Conservation (phyloP, 2,888 invertebrate species). For the Cyaniris semiargus region DNA sequence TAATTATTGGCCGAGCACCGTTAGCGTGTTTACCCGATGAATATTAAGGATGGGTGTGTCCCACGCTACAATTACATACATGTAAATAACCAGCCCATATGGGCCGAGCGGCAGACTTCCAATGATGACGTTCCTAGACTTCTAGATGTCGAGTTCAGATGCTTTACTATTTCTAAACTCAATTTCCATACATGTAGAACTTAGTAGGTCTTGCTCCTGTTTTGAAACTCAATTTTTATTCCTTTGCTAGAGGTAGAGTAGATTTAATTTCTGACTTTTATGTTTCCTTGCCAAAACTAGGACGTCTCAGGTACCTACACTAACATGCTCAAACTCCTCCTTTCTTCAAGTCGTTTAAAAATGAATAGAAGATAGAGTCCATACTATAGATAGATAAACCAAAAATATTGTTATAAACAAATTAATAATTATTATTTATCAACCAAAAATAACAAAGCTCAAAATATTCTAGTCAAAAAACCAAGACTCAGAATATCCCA, state of each 20-base stretch:
- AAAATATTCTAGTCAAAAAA: neutral
- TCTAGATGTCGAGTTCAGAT: neutral
- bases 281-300: neutral
- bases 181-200: neutral
- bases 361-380: neutral
- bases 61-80: conserved; percentile 32
- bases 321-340: neutral
- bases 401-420: too few relatives aligned
- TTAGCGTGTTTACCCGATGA: conserved; percentile 57
- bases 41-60: conserved; percentile 46
- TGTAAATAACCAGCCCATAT: conserved; percentile 28
- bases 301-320: neutral
- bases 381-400: neutral
- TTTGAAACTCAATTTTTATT: neutral
- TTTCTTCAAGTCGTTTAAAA: neutral
- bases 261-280: neutral
- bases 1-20: conserved; percentile 64
- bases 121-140: neutral
- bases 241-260: neutral
- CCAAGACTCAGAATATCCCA: too few relatives aligned
- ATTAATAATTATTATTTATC: neutral
- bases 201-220: neutral
- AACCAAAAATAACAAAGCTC: neutral
- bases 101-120: neutral
- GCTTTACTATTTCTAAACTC: neutral